Conservation (phyloP, 53 echinoderm and acorn worm genomes). For the Hippasteria phrygiana region DNA sequence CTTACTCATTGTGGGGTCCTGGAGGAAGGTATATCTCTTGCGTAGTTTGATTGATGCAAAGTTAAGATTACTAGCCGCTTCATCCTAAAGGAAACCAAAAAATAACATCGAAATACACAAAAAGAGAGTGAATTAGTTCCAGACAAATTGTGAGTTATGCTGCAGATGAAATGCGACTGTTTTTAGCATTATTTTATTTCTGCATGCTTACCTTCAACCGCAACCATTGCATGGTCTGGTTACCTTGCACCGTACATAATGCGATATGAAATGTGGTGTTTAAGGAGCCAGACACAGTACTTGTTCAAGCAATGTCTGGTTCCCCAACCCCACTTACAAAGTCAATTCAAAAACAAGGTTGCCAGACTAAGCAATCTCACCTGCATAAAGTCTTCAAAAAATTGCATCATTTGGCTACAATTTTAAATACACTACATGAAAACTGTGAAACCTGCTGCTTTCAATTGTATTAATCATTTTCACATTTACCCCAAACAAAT, state of each 20-base stretch:
- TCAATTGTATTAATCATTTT: not conserved
- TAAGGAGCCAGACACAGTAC: constrained; percentile 11
- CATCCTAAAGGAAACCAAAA: constrained; percentile 54
- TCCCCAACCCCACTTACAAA: not conserved
- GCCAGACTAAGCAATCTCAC: constrained; percentile 6
- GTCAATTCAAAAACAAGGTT: not conserved
- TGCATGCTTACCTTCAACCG: not conserved
- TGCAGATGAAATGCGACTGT: not conserved
- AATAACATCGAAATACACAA: not conserved
- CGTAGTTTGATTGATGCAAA: constrained; percentile 89
- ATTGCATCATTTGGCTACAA: not conserved
- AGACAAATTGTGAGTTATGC: too few relatives aligned
- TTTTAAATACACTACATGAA: not conserved
- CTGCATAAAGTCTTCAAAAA: not conserved
- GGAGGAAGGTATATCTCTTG: constrained; percentile 91
- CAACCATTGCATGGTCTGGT: constrained; percentile 6
- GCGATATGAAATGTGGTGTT: too few relatives aligned
- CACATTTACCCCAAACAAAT: not conserved
- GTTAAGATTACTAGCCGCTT: constrained; percentile 86
- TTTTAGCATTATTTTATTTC: not conserved
- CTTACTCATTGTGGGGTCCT: constrained; percentile 95
- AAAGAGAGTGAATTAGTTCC: not conserved
- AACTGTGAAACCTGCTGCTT: constrained; percentile 2
- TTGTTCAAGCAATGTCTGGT: not conserved
- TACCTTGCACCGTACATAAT: constrained; percentile 9